Evolutionary conservation across 1,140 invertebrate genomes (phyloP), one percentile per base, ranked within the genome.

Genomic region (Halesus radiatus): DNA sequence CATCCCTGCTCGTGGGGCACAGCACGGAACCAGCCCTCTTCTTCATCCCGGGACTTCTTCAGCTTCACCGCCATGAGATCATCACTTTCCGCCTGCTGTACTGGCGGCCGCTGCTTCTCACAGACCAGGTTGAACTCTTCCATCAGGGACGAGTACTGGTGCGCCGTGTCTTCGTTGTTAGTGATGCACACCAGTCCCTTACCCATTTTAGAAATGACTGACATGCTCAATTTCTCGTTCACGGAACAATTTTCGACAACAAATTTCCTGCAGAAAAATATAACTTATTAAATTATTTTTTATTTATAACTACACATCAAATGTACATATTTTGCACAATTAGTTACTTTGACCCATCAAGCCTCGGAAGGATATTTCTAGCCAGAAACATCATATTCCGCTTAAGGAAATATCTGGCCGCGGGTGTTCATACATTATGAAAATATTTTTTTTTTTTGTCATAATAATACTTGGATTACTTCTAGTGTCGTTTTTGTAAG

Each of bases 1-100:
- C 64, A 68, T n/a, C 64, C 32, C 64, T n/a, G 64, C n/a, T 26
- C 13, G n/a, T 32, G 64, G n/a, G 16, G n/a, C 29, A 68, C 64
- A 1, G 64, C 64, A 1, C 64, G 64, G 29, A 37, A 68, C 64
- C 64, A 68, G 6, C 15, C n/a, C 13, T 32, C 26, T 8, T 68
- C 64, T 10, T 13, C 10, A 45, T 45, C 37, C 7, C 37, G 37
- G 37, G 37, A 45, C 6, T 32, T 68, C 6, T 15, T 7, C 29
- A 68, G 64, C 20, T 32, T 26, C 5, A 68, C 32, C 2, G 64
- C 64, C 64, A 68, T 20, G 29, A 68, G 64, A 1, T 32, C 64
- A 7, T 3, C 20, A 3, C 6, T 45, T 13, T 10, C 7, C 8
- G 37, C 7, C 10, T 45, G 58, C n/a, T 29, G 26, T 1, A n/a